Evolutionary conservation across 2,113 vertebrate genomes (phyloP).

Genomic region (Apistogramma diplotaenia): DNA sequence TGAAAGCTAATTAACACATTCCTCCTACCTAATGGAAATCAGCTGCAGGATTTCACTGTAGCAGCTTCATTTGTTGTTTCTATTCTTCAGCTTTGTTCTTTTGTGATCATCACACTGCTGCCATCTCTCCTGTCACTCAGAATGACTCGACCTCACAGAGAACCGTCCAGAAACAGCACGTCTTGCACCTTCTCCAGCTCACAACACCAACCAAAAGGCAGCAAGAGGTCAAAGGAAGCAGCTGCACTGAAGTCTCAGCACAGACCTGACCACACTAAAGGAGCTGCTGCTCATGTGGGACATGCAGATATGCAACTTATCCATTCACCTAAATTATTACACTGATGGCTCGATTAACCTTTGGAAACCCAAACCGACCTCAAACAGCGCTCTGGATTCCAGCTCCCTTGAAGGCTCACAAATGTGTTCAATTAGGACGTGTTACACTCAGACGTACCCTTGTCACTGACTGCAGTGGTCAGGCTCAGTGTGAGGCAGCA

Average conservation of each 20-base stretch:
- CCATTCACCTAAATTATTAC: background rate
- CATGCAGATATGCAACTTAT: background rate
- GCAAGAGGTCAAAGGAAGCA: background rate
- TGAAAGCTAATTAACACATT: background rate
- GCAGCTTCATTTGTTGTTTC: background rate
- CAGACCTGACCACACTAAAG: background rate
- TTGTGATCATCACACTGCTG: background rate
- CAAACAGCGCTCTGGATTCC: background rate
- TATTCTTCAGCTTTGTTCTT: background rate
- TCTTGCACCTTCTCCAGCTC: background rate
- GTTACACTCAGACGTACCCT: constrained; percentile 24
- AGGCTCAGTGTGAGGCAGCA: background rate
- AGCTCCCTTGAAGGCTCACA: constrained; percentile 4
- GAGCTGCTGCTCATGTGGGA: background rate
- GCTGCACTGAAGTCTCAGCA: background rate
- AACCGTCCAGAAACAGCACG: background rate
- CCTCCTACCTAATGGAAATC: background rate
- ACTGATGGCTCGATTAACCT: background rate
- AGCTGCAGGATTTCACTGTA: background rate
- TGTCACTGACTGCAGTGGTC: background rate
- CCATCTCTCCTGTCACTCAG: background rate
- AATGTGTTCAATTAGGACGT: constrained; percentile 15
- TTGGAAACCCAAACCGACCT: background rate
- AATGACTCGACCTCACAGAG: background rate
- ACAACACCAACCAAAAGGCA: background rate